Evolutionary conservation across 2,797 vertebrate species (phyloP).

Genomic region (Botia almorhae): DNA sequence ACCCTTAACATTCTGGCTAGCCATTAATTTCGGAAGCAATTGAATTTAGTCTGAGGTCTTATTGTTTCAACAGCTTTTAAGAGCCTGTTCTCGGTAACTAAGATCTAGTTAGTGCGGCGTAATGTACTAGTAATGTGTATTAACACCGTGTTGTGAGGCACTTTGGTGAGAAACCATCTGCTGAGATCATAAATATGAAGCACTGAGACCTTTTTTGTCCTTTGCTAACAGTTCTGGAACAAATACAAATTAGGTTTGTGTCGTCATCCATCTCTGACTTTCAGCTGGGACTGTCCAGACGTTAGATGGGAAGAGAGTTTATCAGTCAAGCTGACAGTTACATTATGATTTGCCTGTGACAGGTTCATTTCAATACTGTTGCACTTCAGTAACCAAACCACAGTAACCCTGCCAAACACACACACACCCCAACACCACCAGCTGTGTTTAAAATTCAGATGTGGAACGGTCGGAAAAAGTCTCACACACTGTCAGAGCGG

Average conservation of each 20-base stretch:
- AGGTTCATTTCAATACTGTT: constrained; percentile 53
- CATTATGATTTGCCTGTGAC: constrained; percentile 54
- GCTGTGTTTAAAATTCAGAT: constrained; percentile 33
- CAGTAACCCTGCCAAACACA: background rate
- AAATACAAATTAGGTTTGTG: constrained; percentile 71
- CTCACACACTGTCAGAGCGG: background rate
- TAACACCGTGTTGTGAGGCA: constrained; percentile 43
- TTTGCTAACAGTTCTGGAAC: constrained; percentile 61
- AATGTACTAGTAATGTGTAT: constrained; percentile 68
- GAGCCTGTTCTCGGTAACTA: constrained; percentile 50
- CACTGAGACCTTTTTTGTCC: constrained; percentile 36
- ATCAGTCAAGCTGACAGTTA: constrained; percentile 65
- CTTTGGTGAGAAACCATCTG: constrained; percentile 45
- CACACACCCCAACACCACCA: background rate
- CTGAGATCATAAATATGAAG: constrained; percentile 6
- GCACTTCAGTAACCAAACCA: constrained; percentile 40
- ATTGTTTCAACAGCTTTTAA: no score
- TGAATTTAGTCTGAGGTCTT: no score
- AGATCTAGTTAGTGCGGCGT: constrained; percentile 52
- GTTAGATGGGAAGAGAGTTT: constrained; percentile 67
- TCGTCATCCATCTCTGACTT: constrained; percentile 66
- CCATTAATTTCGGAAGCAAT: no score
- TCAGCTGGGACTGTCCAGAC: constrained; percentile 60
- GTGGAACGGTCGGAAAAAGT: background rate
- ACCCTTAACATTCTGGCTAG: no score